phyloP scores from a whole-genome alignment of 2,888 invertebrate species.

The Zootermopsis nevadensis region DNA sequence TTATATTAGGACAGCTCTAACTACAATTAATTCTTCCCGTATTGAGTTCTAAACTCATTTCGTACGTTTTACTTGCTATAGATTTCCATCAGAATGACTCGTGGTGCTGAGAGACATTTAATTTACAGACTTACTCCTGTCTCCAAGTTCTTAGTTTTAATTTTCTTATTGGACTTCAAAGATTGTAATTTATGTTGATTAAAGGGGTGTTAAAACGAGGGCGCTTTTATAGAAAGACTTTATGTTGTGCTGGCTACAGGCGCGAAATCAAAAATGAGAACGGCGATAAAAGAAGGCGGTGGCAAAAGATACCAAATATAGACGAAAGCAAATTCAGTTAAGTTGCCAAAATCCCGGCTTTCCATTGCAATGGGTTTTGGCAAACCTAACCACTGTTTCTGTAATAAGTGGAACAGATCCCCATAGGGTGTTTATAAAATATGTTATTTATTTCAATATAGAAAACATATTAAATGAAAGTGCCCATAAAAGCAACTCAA shows the following conservation, averaged over 20 bases:
- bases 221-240: not conserved
- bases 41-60: too few relatives aligned
- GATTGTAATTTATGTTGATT: not conserved
- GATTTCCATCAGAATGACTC: too few relatives aligned
- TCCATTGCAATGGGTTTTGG: constrained; percentile 3
- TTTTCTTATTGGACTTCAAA: not conserved
- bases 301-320: not conserved
- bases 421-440: not conserved
- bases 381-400: not conserved
- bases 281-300: not conserved
- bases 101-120: too few relatives aligned
- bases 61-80: too few relatives aligned
- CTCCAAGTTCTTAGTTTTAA: not conserved
- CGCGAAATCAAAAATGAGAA: not conserved
- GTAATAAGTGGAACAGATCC: not conserved
- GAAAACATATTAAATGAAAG: too few relatives aligned
- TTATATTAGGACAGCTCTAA: too few relatives aligned
- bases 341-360: not conserved
- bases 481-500: too few relatives aligned
- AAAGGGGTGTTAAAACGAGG: not conserved
- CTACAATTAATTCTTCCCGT: too few relatives aligned
- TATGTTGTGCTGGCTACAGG: not conserved
- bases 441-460: too few relatives aligned
- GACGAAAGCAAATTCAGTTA: not conserved
- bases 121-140: constrained; percentile 4